Evolutionary conservation across 1,140 invertebrate genomes (phyloP).

Genomic region (Drosophila obscura): DNA sequence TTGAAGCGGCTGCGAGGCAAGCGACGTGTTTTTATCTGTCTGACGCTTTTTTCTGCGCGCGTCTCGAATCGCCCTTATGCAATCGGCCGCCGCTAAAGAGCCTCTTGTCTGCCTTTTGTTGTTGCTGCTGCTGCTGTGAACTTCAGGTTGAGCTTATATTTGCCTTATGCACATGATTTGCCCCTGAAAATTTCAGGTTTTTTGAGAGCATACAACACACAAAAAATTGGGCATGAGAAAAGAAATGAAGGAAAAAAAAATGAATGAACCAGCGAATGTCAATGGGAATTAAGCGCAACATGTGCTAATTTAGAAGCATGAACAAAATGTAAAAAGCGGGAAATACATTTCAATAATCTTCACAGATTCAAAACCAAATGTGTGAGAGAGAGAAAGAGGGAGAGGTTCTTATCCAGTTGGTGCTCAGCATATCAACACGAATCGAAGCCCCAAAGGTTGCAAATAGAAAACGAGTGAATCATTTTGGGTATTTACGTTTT

Average conservation of each 20-base stretch:
- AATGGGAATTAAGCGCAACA: slow-evolving; percentile 7
- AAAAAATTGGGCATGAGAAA: slow-evolving; percentile 21
- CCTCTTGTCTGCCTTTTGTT: slow-evolving; percentile 55
- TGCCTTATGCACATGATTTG: slow-evolving; percentile 68
- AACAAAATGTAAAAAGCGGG: neutral
- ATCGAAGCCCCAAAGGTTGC: neutral
- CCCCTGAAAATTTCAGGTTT: slow-evolving; percentile 82
- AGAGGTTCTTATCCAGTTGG: too few species aligned
- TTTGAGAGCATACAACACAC: slow-evolving; percentile 50
- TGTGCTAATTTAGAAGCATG: slow-evolving; percentile 1
- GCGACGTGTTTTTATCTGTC: slow-evolving; percentile 64
- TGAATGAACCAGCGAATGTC: slow-evolving; percentile 10
- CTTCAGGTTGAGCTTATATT: slow-evolving; percentile 60
- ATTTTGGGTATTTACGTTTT: slow-evolving; percentile 74
- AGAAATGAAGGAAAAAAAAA: slow-evolving; percentile 32
- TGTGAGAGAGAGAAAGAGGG: too few species aligned
- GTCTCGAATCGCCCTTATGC: slow-evolving; percentile 64
- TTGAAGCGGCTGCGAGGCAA: slow-evolving; percentile 54
- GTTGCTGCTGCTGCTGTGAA: slow-evolving; percentile 34
- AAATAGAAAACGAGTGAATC: slow-evolving; percentile 55
- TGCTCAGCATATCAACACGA: too few species aligned
- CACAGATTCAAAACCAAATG: too few species aligned
- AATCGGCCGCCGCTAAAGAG: slow-evolving; percentile 48
- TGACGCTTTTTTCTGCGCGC: slow-evolving; percentile 42
- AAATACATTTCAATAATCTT: neutral